Base-by-base conservation (phyloP, 2,888 invertebrate genomes). In the Drosophila suboccidentalis region DNA sequence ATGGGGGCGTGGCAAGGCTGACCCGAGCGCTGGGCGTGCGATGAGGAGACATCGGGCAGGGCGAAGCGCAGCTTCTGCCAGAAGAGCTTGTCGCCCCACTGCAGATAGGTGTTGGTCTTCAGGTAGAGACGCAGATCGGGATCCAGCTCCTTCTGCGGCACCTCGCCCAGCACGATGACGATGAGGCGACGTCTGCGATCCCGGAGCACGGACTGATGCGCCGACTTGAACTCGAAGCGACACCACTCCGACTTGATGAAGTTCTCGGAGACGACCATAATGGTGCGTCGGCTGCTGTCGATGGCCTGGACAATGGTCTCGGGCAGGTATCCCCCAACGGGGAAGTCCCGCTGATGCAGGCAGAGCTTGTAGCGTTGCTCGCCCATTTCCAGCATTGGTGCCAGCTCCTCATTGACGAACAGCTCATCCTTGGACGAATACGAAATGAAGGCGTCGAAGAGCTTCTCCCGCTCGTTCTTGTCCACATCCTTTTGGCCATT, bases 201-300 rank as follows among this genome's bases (percentile, higher is more conserved):
- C 90, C 97, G 96, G 83, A 98, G 94, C 82, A 97, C 97, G 92
- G 98, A 97, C 92, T 97, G 97, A 76, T 98, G 95, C 46, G 98
- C 98, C 81, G 97, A 96, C 93, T 98, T 97, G 93, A 98, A 98
- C 93, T 99, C 98, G 92, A 98, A 97, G 83, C 97, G 95, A 91
- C 97, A 96, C 98, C 98, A 99, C 93, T 98, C 98, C 91, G 97
- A 97, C 93, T 97, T 96, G 80, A 98, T 95, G 93, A 98, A 99
- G 93, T 97, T 97, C 92, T 97, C 96, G n/a, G 98, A 97, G 78
- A 99, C 93, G 71, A 98, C 96, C 91, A 98, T 95, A 75, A 99
- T 96, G 57, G 98, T 98, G 87, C 98, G 95, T 72, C 97, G 95
- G 34, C 97, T 97, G 59, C 97, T 96, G 91, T 98, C 97, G 55